phyloP scores from a whole-genome alignment of 2,797 vertebrate species.

The Tolypeutes matacus region DNA sequence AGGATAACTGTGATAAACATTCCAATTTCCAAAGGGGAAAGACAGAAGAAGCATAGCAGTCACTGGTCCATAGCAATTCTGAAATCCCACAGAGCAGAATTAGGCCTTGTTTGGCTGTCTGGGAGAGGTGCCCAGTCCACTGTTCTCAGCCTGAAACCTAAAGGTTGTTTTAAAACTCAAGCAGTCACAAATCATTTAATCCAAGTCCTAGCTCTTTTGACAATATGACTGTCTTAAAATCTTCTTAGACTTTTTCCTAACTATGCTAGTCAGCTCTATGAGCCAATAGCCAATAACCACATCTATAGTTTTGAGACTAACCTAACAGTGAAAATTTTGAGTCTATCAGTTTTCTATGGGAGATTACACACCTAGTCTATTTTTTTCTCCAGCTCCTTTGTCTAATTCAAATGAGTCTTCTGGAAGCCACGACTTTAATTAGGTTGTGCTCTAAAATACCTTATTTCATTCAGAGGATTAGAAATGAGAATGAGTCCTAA shows the following conservation, averaged over 20 bases:
- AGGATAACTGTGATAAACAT: neutral
- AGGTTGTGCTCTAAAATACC: neutral
- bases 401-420: neutral
- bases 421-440: neutral
- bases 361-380: neutral
- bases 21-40: neutral
- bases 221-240: neutral
- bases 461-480: neutral
- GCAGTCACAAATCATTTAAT: neutral
- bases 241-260: neutral
- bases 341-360: neutral
- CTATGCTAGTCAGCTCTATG: neutral
- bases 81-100: neutral
- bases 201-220: neutral
- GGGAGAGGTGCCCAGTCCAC: neutral
- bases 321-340: neutral
- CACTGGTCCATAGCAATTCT: neutral
- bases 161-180: neutral
- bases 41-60: neutral
- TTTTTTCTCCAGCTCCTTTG: neutral
- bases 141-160: neutral
- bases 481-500: no score
- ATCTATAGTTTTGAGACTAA: neutral
- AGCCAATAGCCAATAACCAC: neutral
- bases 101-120: neutral